These are phyloP conservation scores for Neopelma chrysocephalum DNA, from an alignment of 2,797 vertebrate genomes.

Conservation along the genomic window DNA sequence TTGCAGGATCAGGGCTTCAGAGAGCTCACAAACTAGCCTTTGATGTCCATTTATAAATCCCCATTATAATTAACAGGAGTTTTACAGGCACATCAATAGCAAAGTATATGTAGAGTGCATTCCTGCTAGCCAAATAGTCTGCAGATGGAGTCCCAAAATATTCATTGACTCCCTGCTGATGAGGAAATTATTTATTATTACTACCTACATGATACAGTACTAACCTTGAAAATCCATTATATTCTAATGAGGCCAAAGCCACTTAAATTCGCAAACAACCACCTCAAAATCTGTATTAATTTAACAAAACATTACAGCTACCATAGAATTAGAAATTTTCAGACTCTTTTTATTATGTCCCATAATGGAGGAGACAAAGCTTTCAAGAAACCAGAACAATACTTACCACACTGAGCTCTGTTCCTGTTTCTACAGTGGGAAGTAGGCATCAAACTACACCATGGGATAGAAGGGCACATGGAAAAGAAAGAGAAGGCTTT, in stretches of 20 bases:
- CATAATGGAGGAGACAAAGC: neutral
- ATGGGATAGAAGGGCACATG: neutral
- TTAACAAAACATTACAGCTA: neutral
- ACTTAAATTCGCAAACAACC: conserved; percentile 3
- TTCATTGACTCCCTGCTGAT: conserved; percentile 69
- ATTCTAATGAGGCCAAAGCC: conserved; percentile 54
- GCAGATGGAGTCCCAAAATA: conserved; percentile 70
- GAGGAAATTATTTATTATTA: conserved; percentile 71
- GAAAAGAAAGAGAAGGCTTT: neutral
- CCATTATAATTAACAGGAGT: conserved; percentile 57
- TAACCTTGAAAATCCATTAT: conserved; percentile 70
- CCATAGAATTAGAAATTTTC: neutral
- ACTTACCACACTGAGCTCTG: neutral
- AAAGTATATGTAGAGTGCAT: neutral
- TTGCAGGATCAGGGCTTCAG: conserved; percentile 46
- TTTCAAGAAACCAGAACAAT: neutral
- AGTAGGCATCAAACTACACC: neutral
- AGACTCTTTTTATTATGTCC: neutral
- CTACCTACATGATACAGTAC: conserved; percentile 64
- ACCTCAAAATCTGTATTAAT: conserved; percentile 24
- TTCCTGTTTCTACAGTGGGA: neutral
- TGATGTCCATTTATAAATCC: conserved; percentile 63
- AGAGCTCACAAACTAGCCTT: conserved; percentile 49
- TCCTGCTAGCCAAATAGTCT: conserved; percentile 59
- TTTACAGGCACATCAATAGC: conserved; percentile 44